Conservation (phyloP, 2,113 vertebrate genomes). For the Lagopus leucura region DNA sequence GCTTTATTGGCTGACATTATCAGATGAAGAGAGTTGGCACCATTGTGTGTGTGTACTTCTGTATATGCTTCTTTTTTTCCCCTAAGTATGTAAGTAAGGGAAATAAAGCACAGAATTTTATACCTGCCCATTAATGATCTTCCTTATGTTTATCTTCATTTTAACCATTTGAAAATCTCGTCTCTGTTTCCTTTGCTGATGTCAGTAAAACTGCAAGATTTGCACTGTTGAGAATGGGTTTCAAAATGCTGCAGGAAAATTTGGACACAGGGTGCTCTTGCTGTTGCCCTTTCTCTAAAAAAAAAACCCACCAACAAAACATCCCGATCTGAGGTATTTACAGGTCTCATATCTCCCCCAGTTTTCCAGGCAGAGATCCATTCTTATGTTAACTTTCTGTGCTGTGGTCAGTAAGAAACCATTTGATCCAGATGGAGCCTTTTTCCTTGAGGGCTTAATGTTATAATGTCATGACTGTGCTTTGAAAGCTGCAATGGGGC, state of each 20-base stretch:
- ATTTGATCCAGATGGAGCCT: neutral
- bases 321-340: neutral
- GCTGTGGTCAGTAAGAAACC: neutral
- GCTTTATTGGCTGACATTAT: conserved; percentile 60
- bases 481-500: neutral
- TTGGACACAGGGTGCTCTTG: neutral
- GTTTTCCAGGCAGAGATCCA: neutral
- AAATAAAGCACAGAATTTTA: neutral
- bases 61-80: neutral
- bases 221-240: neutral
- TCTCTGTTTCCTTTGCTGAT: neutral
- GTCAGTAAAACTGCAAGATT: neutral
- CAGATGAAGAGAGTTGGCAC: conserved; percentile 36
- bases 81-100: neutral
- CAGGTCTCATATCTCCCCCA: neutral
- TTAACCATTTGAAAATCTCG: neutral
- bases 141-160: neutral
- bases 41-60: neutral
- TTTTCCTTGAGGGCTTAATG: neutral
- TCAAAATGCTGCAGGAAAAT: neutral
- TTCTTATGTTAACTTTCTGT: neutral
- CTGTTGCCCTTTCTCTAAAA: too few relatives aligned
- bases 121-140: neutral
- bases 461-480: neutral
- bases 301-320: too few relatives aligned